Evolutionary conservation across 2,797 vertebrate genomes (phyloP).

Genomic region (Enteromius argenteus): DNA sequence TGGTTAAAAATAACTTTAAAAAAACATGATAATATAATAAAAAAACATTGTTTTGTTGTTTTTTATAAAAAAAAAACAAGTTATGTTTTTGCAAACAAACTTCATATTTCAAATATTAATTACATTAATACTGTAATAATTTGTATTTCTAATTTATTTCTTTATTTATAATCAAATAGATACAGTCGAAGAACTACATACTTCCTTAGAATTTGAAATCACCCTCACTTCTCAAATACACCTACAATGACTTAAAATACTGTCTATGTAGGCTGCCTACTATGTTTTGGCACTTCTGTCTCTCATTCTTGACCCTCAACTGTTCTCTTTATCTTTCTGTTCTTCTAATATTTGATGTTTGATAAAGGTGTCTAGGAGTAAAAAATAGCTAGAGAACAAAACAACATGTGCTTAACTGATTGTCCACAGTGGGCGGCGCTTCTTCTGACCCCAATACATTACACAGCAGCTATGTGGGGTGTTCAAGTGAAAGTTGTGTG

Average conservation of each 20-base stretch:
- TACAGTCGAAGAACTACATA: neutral
- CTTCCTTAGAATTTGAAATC: neutral
- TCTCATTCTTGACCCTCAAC: neutral
- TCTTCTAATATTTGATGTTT: constrained; percentile 56
- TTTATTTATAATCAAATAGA: neutral
- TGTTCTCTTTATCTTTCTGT: constrained; percentile 17
- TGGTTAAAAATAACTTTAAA: too few relatives aligned
- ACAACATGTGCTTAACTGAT: constrained; percentile 22
- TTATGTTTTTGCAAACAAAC: too few relatives aligned
- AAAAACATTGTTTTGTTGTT: too few relatives aligned
- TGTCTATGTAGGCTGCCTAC: neutral
- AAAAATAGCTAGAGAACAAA: neutral
- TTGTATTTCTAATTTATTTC: neutral
- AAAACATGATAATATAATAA: too few relatives aligned
- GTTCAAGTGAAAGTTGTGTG: constrained; percentile 38
- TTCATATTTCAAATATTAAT: too few relatives aligned
- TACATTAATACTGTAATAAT: neutral
- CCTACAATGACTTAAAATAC: constrained; percentile 4
- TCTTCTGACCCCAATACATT: constrained; percentile 47
- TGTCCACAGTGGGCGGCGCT: neutral
- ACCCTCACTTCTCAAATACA: neutral
- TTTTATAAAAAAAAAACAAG: too few relatives aligned
- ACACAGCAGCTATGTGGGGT: constrained; percentile 37
- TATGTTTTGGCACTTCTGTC: neutral
- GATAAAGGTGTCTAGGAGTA: constrained; percentile 34